phyloP scores from a whole-genome alignment of 2,797 vertebrate genomes.

The Onychomys leucogaster region DNA sequence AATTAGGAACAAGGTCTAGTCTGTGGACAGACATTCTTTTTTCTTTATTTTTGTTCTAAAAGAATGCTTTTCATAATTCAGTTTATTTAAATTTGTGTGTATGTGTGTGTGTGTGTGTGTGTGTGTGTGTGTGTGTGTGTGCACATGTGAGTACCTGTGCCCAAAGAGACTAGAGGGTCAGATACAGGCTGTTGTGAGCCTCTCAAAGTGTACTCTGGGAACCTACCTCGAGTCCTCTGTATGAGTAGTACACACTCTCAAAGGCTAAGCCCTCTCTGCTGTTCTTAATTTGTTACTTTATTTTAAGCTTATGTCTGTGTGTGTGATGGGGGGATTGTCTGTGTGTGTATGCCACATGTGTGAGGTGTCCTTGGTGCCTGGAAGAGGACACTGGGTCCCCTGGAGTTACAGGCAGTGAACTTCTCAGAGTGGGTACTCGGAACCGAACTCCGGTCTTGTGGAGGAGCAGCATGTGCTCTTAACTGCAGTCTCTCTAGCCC shows the following conservation, averaged over 20 bases:
- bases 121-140: not conserved
- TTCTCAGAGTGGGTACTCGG: not conserved
- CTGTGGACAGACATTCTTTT: not conserved
- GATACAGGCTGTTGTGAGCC: not conserved
- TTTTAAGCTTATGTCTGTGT: not conserved
- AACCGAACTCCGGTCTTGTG: not conserved
- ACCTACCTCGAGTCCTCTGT: not conserved
- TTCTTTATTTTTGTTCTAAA: not conserved
- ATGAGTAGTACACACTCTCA: not conserved
- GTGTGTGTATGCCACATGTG: not conserved
- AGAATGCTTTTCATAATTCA: not conserved
- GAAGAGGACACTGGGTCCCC: not conserved
- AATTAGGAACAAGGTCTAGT: not conserved
- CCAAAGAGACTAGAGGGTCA: not conserved
- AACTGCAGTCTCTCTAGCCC: not conserved
- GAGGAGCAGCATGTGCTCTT: too few species aligned
- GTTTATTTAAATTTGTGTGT: not conserved
- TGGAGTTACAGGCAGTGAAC: not conserved
- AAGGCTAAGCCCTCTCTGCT: not conserved
- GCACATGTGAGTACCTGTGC: not conserved
- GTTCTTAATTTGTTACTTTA: not conserved
- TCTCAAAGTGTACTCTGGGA: not conserved
- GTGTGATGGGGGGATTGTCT: too few species aligned
- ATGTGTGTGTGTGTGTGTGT: not conserved
- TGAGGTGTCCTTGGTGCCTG: not conserved